Conservation (phyloP, 2,797 vertebrate species). For the Pangasius sanitwongsei region DNA sequence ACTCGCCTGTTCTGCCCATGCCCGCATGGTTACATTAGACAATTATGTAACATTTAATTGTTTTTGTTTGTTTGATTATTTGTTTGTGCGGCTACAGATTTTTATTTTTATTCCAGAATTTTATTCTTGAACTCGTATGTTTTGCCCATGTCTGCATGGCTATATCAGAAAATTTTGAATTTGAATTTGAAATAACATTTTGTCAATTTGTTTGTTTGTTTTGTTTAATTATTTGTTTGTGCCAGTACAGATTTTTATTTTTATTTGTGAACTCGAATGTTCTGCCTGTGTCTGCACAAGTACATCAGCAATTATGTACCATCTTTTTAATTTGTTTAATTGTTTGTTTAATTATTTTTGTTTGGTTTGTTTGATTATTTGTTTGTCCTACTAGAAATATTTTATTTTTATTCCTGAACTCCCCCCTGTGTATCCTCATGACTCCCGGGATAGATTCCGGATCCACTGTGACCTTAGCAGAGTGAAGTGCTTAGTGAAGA, state of each 20-base stretch:
- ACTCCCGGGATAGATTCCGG: background rate
- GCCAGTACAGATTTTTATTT: too few relatives aligned
- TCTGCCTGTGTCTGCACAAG: too few relatives aligned
- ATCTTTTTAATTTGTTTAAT: too few relatives aligned
- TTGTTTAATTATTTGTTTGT: too few relatives aligned
- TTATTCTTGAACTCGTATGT: background rate
- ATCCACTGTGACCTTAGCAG: background rate
- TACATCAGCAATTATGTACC: too few relatives aligned
- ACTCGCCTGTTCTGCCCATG: too few relatives aligned
- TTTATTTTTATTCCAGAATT: background rate
- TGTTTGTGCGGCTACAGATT: background rate
- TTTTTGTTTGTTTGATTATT: background rate
- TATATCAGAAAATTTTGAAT: too few relatives aligned
- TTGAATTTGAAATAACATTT: too few relatives aligned
- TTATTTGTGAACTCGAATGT: background rate
- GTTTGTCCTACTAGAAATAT: background rate
- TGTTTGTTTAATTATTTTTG: too few relatives aligned
- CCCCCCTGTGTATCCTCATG: background rate
- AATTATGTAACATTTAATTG: too few relatives aligned
- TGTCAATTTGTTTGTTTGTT: too few relatives aligned
- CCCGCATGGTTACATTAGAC: too few relatives aligned
- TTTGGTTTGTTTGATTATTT: background rate
- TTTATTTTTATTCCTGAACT: background rate
- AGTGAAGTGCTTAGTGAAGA: background rate
- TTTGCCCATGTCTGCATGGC: background rate